A percentile compares a stretch with the other conserved stretches of the same genome.
Conservation (phyloP, 35 echinoderm and acorn worm species). For the Lytechinus pictus region DNA sequence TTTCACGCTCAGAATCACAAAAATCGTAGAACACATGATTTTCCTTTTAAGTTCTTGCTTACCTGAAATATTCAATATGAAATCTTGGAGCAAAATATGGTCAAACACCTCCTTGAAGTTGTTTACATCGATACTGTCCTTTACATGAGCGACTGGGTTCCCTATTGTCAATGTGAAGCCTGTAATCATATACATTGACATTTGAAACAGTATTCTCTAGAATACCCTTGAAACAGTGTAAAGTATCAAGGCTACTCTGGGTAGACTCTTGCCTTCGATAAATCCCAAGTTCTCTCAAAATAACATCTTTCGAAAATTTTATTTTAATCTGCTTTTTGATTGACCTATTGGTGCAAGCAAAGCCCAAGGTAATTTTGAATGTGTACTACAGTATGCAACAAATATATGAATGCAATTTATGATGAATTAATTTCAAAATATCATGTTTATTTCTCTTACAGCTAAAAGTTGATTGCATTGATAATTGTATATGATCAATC, state of each 20-base stretch:
- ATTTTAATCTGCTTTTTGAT: no score
- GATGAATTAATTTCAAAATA: no score
- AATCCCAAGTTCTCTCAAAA: neutral
- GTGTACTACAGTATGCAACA: no score
- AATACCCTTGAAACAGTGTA: neutral
- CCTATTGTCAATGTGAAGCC: neutral
- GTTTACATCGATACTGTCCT: neutral
- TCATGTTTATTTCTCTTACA: no score
- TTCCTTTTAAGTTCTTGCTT: neutral
- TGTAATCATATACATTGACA: constrained; percentile 6
- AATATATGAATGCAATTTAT: no score
- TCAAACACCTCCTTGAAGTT: neutral
- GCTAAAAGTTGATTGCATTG: no score
- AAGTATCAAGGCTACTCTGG: neutral
- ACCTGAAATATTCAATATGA: neutral
- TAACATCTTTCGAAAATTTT: neutral
- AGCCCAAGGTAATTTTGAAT: no score
- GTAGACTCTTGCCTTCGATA: neutral
- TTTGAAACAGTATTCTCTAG: neutral
- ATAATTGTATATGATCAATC: no score
- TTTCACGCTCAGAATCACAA: no score
- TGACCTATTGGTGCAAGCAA: no score
- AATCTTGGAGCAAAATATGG: neutral
- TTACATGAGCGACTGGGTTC: neutral
- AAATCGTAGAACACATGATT: neutral